Conservation (phyloP, 2,797 vertebrate species). For the Channa striata region DNA sequence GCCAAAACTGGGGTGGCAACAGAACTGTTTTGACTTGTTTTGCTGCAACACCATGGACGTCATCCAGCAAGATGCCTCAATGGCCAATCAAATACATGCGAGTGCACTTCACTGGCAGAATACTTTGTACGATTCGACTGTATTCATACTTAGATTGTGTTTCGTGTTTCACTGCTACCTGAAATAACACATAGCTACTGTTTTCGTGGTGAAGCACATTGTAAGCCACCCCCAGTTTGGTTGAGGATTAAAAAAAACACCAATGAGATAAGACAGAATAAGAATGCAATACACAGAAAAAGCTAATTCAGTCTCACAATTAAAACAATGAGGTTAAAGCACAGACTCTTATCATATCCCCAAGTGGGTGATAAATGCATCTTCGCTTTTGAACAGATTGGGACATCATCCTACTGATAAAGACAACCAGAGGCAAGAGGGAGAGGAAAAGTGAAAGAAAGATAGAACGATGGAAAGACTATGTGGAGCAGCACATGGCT, state of each 20-base stretch:
- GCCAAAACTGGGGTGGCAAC: not conserved
- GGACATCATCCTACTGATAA: constrained; percentile 67
- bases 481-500: constrained; percentile 31
- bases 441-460: constrained; percentile 31
- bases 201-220: not conserved
- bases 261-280: not conserved
- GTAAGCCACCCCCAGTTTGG: constrained; percentile 3
- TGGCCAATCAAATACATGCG: not conserved
- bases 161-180: not conserved
- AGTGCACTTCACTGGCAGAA: not conserved
- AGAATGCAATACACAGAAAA: constrained; percentile 20
- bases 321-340: constrained; percentile 77
- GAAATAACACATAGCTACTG: not conserved
- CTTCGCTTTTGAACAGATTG: constrained; percentile 63
- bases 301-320: constrained; percentile 61
- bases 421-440: constrained; percentile 53
- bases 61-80: not conserved
- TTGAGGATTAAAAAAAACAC: not conserved
- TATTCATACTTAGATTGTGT: not conserved
- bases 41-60: not conserved
- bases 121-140: not conserved
- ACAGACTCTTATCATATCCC: constrained; percentile 73
- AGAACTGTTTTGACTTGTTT: not conserved
- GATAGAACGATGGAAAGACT: constrained; percentile 14
- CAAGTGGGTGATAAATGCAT: constrained; percentile 70